Evolutionary conservation across 2,888 invertebrate species (phyloP).

Genomic region (Lacanobia wlatinum): DNA sequence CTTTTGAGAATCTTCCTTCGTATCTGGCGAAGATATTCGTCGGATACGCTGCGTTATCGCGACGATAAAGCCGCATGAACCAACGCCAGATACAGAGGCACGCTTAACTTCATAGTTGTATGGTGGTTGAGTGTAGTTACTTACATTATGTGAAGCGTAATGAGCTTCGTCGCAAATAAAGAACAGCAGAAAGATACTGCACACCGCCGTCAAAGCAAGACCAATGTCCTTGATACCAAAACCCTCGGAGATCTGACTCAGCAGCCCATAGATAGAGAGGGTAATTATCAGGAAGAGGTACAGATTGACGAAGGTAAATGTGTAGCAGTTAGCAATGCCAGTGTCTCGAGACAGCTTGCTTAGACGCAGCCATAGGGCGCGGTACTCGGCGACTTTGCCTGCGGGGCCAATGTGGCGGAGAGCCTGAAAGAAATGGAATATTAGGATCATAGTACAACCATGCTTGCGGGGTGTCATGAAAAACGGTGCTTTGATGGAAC

Average conservation of each 20-base stretch:
- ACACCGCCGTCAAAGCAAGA: conserved; percentile 92
- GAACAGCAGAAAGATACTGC: conserved; percentile 92
- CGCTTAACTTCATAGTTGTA: not conserved
- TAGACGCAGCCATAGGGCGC: conserved; percentile 93
- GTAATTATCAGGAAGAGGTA: conserved; percentile 94
- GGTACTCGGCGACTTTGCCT: conserved; percentile 92
- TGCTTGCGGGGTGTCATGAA: not conserved
- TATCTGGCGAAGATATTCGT: not conserved
- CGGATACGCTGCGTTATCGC: too few relatives aligned
- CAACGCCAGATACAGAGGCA: not conserved
- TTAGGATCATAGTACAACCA: not conserved
- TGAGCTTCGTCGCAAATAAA: conserved; percentile 94
- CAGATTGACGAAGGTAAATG: conserved; percentile 92
- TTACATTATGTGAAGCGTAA: conserved; percentile 93
- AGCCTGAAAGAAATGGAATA: conserved; percentile 82
- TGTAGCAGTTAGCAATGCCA: conserved; percentile 93
- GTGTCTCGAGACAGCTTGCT: conserved; percentile 93
- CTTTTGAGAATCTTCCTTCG: not conserved
- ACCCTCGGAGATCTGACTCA: conserved; percentile 94
- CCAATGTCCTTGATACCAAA: conserved; percentile 94
- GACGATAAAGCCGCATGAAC: not conserved
- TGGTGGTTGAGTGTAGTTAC: not conserved
- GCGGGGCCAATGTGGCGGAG: conserved; percentile 93
- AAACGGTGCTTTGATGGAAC: not conserved
- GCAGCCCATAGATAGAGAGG: conserved; percentile 93